Evolutionary conservation across 2,888 invertebrate genomes (phyloP), one percentile per base, ranked within the genome.

Genomic region (Melipona beecheii): DNA sequence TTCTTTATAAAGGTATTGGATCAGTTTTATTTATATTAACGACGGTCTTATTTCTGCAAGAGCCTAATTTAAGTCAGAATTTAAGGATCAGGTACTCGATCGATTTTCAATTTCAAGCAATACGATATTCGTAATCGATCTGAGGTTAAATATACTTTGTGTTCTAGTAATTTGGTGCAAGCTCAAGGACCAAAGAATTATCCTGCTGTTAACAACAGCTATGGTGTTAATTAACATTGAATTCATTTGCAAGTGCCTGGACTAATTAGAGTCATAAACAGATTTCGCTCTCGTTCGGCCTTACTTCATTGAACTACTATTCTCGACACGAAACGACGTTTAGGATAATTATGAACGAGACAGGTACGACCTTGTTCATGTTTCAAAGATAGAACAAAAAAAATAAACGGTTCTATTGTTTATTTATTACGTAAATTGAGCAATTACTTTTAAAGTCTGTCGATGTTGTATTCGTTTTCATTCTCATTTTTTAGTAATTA

Each of bases 221-320:
- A 43, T 43, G 66, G 36, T 75, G 68, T 73, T 75, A 85, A 88
- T 88, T 89, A 85, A 64, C 85, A 73, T 78, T 49, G 52, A 31
- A 52, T 71, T 43, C 50, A 58, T 81, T 85, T 49, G n/a, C 73
- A 31, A 54, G 69, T 56, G 21, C 4, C 5, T 11, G 9, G 24
- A 62, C 65, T 56, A 78, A 78, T 84, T 84, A 78, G 74, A 56
- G 15, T 5, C 54, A 27, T 36, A 15, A n/a, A 15, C n/a, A 24
- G 15, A 11, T 49, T 58, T 62, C 15, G 56, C 50, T 81, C 19
- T 66, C 62, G 58, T 60, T 66, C 60, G 75, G 31, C 49, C 52
- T 54, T 13, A 24, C n/a, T 36, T 9, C 17, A 9, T 31, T n/a
- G 21, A n/a, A n/a, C 50, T 4, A n/a, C 50, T 4, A 52, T 64